Conservation (phyloP, 2,797 vertebrate genomes). For the Numenius phaeopus region DNA sequence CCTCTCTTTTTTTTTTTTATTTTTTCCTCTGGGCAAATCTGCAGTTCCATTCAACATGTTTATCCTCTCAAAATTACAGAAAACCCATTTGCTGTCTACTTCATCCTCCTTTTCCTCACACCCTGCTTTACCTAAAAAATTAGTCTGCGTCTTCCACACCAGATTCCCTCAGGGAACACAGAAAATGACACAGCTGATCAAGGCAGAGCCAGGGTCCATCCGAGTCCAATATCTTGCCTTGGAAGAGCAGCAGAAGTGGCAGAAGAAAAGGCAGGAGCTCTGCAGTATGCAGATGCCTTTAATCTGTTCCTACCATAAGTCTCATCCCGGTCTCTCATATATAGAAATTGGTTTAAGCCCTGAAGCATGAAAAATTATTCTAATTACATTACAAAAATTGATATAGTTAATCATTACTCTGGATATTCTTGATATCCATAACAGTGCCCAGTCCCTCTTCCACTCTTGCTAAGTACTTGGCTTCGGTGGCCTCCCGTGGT, state of each 20-base stretch:
- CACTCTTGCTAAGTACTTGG: background rate
- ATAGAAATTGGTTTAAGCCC: background rate
- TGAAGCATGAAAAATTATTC: constrained; percentile 37
- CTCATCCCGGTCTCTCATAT: background rate
- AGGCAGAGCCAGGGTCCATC: background rate
- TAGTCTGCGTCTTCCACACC: background rate
- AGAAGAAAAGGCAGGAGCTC: background rate
- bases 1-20: background rate
- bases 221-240: background rate
- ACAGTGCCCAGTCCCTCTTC: background rate
- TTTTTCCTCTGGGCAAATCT: background rate
- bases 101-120: background rate
- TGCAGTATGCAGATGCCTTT: background rate
- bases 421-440: background rate
- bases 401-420: background rate
- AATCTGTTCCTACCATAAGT: background rate
- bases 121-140: background rate
- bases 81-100: background rate
- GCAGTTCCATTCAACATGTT: background rate
- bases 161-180: background rate
- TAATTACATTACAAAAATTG: background rate
- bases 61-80: background rate
- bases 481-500: background rate
- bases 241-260: background rate
- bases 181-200: background rate